Conservation (phyloP, 2,888 invertebrate species). For the Drosophila rellima region DNA sequence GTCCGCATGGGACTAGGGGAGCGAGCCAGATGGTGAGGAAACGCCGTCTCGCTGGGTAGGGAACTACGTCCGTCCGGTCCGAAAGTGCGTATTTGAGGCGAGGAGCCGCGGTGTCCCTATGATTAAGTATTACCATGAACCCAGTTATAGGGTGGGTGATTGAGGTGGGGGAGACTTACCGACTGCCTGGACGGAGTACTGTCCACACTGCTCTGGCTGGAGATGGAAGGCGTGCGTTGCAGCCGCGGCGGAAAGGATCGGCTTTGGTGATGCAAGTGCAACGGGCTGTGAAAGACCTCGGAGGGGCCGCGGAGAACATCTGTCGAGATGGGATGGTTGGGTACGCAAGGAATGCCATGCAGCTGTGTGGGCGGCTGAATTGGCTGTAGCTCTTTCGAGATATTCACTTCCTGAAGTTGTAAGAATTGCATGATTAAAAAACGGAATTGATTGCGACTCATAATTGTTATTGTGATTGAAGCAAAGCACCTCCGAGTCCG, state of each 20-base stretch:
- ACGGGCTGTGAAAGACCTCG: slow-evolving; percentile 87
- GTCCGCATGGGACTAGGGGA: slow-evolving; percentile 93
- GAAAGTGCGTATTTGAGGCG: slow-evolving; percentile 93
- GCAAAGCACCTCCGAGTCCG: slow-evolving; percentile 84
- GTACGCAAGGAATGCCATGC: slow-evolving; percentile 60
- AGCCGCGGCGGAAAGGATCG: slow-evolving; percentile 90
- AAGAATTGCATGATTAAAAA: neutral
- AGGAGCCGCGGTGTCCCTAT: slow-evolving; percentile 92
- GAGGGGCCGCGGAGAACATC: slow-evolving; percentile 86
- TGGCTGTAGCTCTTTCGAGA: slow-evolving; percentile 88
- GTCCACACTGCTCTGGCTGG: slow-evolving; percentile 93
- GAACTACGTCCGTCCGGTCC: slow-evolving; percentile 92
- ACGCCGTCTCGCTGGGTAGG: slow-evolving; percentile 82
- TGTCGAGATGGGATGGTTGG: slow-evolving; percentile 74
- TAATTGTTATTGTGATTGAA: neutral
- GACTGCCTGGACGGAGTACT: slow-evolving; percentile 89
- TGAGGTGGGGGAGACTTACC: slow-evolving; percentile 63
- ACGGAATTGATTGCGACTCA: neutral
- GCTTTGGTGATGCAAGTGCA: slow-evolving; percentile 90
- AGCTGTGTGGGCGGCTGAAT: slow-evolving; percentile 87
- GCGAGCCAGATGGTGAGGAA: slow-evolving; percentile 86
- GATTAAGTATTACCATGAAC: neutral
- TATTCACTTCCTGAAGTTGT: slow-evolving; percentile 88
- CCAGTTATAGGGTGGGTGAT: neutral
- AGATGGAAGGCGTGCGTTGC: slow-evolving; percentile 92